A percentile compares a stretch with the other conserved stretches of the same genome.
These are phyloP conservation scores for Arctocebus calabarensis DNA, from an alignment of 2,797 vertebrate species.

Conservation along the genomic window DNA sequence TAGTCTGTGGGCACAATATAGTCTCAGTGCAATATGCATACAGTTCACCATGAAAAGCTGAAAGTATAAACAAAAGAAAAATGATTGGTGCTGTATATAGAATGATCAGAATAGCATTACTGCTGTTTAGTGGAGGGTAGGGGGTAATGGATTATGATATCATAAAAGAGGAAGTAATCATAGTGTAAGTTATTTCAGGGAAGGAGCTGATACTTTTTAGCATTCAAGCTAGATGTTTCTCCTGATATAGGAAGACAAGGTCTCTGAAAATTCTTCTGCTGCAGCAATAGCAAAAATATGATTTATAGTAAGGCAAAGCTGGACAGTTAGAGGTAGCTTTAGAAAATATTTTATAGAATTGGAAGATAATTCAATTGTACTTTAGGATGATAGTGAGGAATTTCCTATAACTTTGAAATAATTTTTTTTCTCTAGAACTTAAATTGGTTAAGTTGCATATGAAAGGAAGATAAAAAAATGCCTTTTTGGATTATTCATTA, in stretches of 20 bases:
- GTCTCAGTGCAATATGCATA: neutral
- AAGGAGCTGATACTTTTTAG: neutral
- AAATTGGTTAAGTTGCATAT: neutral
- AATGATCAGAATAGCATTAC: neutral
- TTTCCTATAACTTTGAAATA: conserved; percentile 17
- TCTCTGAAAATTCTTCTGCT: neutral
- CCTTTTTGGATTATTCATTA: neutral
- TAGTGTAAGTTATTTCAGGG: conserved; percentile 46
- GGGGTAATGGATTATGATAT: neutral
- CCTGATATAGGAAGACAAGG: neutral
- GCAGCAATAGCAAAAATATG: neutral
- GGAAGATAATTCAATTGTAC: neutral
- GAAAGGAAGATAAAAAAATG: conserved; percentile 21
- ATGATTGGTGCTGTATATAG: neutral
- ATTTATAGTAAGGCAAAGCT: conserved; percentile 15
- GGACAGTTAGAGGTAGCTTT: neutral
- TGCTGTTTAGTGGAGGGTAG: neutral
- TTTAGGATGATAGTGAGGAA: neutral
- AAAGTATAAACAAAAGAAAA: neutral
- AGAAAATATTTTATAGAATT: conserved; percentile 48
- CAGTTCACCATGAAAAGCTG: neutral
- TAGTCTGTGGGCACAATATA: neutral
- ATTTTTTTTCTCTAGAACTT: conserved; percentile 2
- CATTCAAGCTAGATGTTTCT: conserved; percentile 6
- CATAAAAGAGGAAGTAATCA: neutral